phyloP scores from a whole-genome alignment of 2,797 vertebrate genomes.

The Poecile montanus region DNA sequence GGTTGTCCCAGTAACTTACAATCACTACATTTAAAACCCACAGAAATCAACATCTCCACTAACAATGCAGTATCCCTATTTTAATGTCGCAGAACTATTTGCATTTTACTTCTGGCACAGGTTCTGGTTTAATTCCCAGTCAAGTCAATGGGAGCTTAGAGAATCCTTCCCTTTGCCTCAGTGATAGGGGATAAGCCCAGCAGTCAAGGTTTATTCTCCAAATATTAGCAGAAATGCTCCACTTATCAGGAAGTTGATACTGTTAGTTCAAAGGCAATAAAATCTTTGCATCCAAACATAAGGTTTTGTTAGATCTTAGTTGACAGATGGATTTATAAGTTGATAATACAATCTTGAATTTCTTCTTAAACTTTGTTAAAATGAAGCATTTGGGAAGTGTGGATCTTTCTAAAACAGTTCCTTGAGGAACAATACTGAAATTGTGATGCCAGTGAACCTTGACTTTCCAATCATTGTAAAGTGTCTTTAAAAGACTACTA shows the following conservation, averaged over 20 bases:
- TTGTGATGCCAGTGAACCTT: not conserved
- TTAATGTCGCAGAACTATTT: not conserved
- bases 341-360: not conserved
- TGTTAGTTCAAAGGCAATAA: not conserved
- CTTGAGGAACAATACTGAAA: not conserved
- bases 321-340: not conserved
- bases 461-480: not conserved
- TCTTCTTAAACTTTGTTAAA: not conserved
- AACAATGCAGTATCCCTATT: not conserved
- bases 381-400: not conserved
- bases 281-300: not conserved
- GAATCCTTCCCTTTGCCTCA: not conserved
- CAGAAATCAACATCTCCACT: not conserved
- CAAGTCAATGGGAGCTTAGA: not conserved
- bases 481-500: not conserved
- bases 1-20: not conserved
- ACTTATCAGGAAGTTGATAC: not conserved
- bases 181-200: not conserved
- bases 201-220: constrained; percentile 18
- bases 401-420: not conserved
- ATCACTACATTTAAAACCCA: not conserved
- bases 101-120: not conserved
- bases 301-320: not conserved
- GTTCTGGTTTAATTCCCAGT: not conserved
- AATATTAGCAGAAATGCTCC: not conserved